Base-by-base conservation (phyloP, 2,888 invertebrate genomes). In the Tetragnatha montana region DNA sequence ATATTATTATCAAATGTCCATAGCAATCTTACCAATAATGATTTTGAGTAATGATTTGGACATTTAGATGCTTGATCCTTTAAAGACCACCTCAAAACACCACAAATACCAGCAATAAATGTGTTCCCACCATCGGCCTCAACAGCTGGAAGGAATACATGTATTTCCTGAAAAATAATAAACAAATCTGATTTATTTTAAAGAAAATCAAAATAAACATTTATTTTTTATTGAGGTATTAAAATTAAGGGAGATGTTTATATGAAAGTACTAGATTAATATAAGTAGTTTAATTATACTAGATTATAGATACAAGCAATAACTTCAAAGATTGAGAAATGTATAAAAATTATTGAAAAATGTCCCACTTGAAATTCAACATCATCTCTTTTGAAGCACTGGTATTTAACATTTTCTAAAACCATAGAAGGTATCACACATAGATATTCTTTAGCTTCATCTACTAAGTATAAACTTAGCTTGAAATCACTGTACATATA, bases 71-170 rank as follows among this genome's bases (percentile, higher is more conserved):
- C 8, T 19, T 90, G 70, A 10, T 50, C 51, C 71, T 90, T 90
- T 74, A 90, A 87, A 8, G 79, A 82, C 90, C 90, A 90, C 87
- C 90, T 83, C 51, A 90, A 60, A 60, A 87, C 90, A 8, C 83
- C 78, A 90, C 87, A 80, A 8, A 90, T 14, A 17, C 90, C 90
- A 47, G 82, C 88, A 93, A 90, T 87, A 47, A 85, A 71, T 21
- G 76, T 71, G 22, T 68, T 85, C 8, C 73, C 75, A n/a, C 50
- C 19, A 22, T 81, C 60, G 47, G 81, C 19, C n/a, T 78, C 21
- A 71, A 89, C 49, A n/a, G 89, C 85, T n/a, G 89, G 89, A 6
- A 89, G 68, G 10, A n/a, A 70, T 68, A 75, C 69, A 49, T 17
- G 47, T 14, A 71, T 49, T 17, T 70, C 76, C 84, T 84, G 47